A percentile compares a stretch with the other conserved stretches of the same genome.
These are phyloP conservation scores for Campoplex nolae DNA, from an alignment of 2,888 invertebrate species.

Conservation along the genomic window DNA sequence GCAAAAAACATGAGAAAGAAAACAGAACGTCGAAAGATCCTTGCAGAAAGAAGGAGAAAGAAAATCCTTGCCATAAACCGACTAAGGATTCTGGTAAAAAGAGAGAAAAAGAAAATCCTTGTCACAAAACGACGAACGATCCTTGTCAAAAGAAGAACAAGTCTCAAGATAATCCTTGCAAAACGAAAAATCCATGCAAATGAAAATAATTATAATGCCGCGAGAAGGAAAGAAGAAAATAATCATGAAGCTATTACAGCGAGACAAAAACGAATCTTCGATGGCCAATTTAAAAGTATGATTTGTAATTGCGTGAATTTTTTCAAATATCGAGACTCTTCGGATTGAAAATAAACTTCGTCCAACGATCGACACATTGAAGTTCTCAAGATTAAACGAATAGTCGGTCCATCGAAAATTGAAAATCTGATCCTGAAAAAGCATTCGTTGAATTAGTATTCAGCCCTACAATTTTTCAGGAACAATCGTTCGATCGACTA, in stretches of 20 bases:
- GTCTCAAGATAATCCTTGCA: conserved; percentile 19
- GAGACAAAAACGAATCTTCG: not conserved
- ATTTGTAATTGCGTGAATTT: conserved; percentile 30
- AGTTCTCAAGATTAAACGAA: conserved; percentile 29
- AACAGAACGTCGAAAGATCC: conserved; percentile 53
- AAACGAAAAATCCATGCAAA: conserved; percentile 24
- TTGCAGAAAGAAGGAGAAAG: conserved; percentile 5
- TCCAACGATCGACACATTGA: conserved; percentile 10
- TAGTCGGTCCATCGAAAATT: conserved; percentile 4
- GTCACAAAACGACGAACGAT: conserved; percentile 29
- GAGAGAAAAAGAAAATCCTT: conserved; percentile 24
- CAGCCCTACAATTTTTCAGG: not conserved
- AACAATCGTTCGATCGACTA: not conserved
- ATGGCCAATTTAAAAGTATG: conserved; percentile 4
- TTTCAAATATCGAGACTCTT: conserved; percentile 18
- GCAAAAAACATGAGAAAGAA: conserved; percentile 39
- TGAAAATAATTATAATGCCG: not conserved
- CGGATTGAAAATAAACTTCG: conserved; percentile 8
- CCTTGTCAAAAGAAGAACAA: conserved; percentile 41
- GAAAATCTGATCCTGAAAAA: not conserved
- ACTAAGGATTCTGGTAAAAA: conserved; percentile 51
- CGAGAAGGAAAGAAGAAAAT: not conserved
- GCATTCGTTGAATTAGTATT: conserved; percentile 7
- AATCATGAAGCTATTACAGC: not conserved
- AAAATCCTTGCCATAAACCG: conserved; percentile 31